Percentiles rank a stretch among this genome's conserved stretches.
These are phyloP conservation scores for Meda fulgida DNA, from an alignment of 2,797 vertebrate genomes.

Conservation along the genomic window DNA sequence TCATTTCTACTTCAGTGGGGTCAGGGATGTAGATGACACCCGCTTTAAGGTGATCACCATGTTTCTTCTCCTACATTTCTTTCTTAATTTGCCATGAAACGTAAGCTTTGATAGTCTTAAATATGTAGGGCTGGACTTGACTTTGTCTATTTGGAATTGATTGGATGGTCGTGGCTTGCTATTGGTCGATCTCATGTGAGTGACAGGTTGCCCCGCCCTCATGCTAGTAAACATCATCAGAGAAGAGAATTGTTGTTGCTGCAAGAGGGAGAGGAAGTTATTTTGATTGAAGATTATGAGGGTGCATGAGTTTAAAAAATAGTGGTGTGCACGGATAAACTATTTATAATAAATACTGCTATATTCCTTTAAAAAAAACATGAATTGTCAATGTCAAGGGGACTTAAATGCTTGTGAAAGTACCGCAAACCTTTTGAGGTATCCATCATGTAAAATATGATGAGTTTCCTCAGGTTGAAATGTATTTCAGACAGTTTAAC, in stretches of 20 bases:
- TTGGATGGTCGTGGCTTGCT: not conserved
- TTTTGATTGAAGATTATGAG: too few relatives aligned
- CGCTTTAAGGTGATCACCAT: conserved; percentile 71
- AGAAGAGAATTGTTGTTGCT: not conserved
- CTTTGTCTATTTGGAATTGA: not conserved
- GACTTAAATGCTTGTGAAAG: not conserved
- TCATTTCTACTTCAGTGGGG: conserved; percentile 72
- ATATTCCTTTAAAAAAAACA: too few relatives aligned
- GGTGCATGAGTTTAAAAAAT: not conserved
- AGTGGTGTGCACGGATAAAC: not conserved
- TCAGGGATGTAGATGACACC: conserved; percentile 67
- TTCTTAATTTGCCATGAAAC: not conserved
- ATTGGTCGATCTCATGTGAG: not conserved
- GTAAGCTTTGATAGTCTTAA: not conserved
- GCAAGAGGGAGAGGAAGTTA: too few relatives aligned
- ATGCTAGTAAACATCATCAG: not conserved
- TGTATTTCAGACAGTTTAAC: not conserved
- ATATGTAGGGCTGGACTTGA: not conserved
- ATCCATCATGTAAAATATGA: not conserved
- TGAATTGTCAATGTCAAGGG: not conserved
- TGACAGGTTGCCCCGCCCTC: not conserved
- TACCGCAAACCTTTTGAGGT: not conserved
- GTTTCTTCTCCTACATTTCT: not conserved
- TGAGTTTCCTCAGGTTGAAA: not conserved
- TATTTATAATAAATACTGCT: too few relatives aligned